Conservation (phyloP, 2,113 vertebrate genomes). For the Morone saxatilis region DNA sequence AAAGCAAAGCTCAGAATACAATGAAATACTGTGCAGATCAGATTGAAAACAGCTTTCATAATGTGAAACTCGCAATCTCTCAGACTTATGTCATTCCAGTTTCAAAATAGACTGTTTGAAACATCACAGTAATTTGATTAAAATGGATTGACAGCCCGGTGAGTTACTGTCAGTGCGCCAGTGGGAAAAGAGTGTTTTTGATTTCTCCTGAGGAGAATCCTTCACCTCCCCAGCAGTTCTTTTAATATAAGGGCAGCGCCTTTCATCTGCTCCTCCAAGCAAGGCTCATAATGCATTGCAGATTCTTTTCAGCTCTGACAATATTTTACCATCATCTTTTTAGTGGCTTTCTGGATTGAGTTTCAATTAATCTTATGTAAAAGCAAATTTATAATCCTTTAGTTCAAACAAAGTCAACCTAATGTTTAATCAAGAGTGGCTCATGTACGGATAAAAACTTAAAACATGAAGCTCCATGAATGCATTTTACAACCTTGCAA, state of each 20-base stretch:
- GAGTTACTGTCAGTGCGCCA: slow-evolving; percentile 65
- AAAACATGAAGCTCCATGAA: background rate
- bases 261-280: slow-evolving; percentile 78
- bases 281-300: slow-evolving; percentile 77
- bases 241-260: slow-evolving; percentile 62
- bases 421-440: slow-evolving; percentile 23
- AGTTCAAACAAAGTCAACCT: slow-evolving; percentile 33
- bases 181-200: slow-evolving; percentile 72
- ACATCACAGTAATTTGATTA: slow-evolving; percentile 75
- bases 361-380: slow-evolving; percentile 70
- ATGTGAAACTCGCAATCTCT: slow-evolving; percentile 57
- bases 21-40: slow-evolving; percentile 66
- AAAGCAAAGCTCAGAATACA: slow-evolving; percentile 64
- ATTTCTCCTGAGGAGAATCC: slow-evolving; percentile 76
- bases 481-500: background rate
- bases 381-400: slow-evolving; percentile 44
- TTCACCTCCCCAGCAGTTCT: slow-evolving; percentile 55
- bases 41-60: slow-evolving; percentile 74
- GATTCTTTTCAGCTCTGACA: slow-evolving; percentile 71
- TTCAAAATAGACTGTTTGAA: slow-evolving; percentile 75
- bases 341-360: slow-evolving; percentile 55
- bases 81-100: slow-evolving; percentile 64
- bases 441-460: background rate
- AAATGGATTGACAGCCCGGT: slow-evolving; percentile 72
- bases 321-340: slow-evolving; percentile 73